phyloP scores from a whole-genome alignment of 2,888 invertebrate species.

The Bugula neritina region DNA sequence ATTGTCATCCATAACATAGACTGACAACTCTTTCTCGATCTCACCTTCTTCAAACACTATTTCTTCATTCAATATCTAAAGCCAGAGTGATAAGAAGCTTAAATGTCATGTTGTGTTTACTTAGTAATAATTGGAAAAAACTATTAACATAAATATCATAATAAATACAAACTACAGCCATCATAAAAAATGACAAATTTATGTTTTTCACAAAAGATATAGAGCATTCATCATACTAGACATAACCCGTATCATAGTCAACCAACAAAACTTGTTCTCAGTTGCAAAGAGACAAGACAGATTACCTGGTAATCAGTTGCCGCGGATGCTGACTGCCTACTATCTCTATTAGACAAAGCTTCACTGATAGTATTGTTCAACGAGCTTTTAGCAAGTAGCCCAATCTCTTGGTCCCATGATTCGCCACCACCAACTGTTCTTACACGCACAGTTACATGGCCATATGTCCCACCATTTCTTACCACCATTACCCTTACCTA shows the following conservation, averaged over 20 bases:
- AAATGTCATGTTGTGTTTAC: no score
- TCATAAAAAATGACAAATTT: no score
- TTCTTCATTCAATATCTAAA: not conserved
- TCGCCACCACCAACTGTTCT: slow-evolving; percentile 51
- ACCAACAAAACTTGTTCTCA: no score
- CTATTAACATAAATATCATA: no score
- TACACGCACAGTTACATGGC: slow-evolving; percentile 40
- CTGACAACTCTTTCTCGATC: slow-evolving; percentile 34
- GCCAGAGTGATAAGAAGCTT: no score
- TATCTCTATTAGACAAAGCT: slow-evolving; percentile 26
- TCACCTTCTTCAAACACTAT: slow-evolving; percentile 37
- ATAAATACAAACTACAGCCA: no score
- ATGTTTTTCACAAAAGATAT: no score
- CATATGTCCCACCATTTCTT: slow-evolving; percentile 41
- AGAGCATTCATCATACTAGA: no score
- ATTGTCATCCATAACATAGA: slow-evolving; percentile 43
- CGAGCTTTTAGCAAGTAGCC: slow-evolving; percentile 32
- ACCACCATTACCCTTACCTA: not conserved
- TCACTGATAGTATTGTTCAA: slow-evolving; percentile 40
- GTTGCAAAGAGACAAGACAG: no score
- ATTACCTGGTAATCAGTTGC: slow-evolving; percentile 19
- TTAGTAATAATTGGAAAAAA: no score
- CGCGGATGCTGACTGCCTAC: slow-evolving; percentile 17
- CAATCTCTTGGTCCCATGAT: slow-evolving; percentile 43
- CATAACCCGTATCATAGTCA: no score